phyloP scores from a whole-genome alignment of 2,888 invertebrate genomes.

The Idaea aversata region DNA sequence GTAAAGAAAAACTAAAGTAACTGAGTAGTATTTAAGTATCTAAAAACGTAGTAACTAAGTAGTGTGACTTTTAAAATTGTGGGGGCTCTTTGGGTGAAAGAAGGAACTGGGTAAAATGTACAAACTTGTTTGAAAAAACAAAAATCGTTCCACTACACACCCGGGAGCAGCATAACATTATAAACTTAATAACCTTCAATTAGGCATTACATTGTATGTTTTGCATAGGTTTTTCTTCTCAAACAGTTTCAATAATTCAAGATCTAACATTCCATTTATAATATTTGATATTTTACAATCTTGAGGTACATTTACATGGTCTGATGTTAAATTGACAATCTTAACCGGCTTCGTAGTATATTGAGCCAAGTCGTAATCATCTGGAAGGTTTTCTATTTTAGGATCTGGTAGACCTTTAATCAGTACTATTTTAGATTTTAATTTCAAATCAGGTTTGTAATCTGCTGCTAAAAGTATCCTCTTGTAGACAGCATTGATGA shows the following conservation, averaged over 20 bases:
- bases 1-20: too few species aligned
- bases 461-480: constrained; percentile 33
- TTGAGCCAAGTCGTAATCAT: constrained; percentile 39
- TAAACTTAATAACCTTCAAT: too few species aligned
- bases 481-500: constrained; percentile 31
- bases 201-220: not conserved
- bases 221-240: not conserved
- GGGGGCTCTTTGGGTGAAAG: too few species aligned
- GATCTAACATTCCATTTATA: constrained; percentile 35
- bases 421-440: constrained; percentile 40
- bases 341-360: constrained; percentile 33
- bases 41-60: too few species aligned
- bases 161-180: too few species aligned
- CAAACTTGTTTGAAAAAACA: too few species aligned
- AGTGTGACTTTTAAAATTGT: too few species aligned
- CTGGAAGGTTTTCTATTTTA: constrained; percentile 21
- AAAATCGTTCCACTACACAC: too few species aligned
- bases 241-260: constrained; percentile 15
- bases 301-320: constrained; percentile 31
- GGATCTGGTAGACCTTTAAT: constrained; percentile 38
- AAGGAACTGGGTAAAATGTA: too few species aligned
- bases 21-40: too few species aligned
- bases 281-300: constrained; percentile 38
- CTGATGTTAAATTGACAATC: constrained; percentile 34
- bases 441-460: constrained; percentile 34